Evolutionary conservation across 1,140 invertebrate genomes (phyloP).

Genomic region (Rhizoglyphus robini): DNA sequence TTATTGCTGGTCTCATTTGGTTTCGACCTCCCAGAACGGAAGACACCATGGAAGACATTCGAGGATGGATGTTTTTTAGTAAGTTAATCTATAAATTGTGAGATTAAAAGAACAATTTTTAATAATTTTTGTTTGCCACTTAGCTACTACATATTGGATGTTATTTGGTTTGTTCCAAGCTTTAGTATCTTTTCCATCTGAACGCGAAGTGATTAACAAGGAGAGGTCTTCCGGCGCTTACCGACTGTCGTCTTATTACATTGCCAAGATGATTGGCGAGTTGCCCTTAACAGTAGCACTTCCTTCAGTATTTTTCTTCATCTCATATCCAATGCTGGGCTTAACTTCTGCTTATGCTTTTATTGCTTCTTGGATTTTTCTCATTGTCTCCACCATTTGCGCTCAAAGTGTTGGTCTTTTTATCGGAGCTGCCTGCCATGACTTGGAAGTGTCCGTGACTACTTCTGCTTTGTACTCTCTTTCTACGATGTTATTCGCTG

Average conservation of each 20-base stretch:
- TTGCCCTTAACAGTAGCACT: slow-evolving; percentile 58
- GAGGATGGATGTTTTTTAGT: slow-evolving; percentile 48
- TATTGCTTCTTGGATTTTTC: slow-evolving; percentile 52
- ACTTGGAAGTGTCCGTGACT: slow-evolving; percentile 64
- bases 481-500: slow-evolving; percentile 64
- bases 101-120: neutral
- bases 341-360: slow-evolving; percentile 42
- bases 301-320: slow-evolving; percentile 60
- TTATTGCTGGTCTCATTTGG: slow-evolving; percentile 63
- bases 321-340: slow-evolving; percentile 62
- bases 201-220: slow-evolving; percentile 67
- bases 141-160: slow-evolving; percentile 69
- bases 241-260: slow-evolving; percentile 64
- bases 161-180: slow-evolving; percentile 66
- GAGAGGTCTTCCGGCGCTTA: slow-evolving; percentile 66
- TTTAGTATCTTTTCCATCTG: slow-evolving; percentile 60
- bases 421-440: slow-evolving; percentile 62
- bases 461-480: slow-evolving; percentile 63
- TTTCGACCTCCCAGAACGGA: slow-evolving; percentile 59
- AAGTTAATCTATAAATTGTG: slow-evolving; percentile 16
- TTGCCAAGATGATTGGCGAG: slow-evolving; percentile 72
- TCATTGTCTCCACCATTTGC: slow-evolving; percentile 37
- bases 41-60: slow-evolving; percentile 58
- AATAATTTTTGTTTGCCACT: neutral
- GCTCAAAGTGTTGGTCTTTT: slow-evolving; percentile 64